Evolutionary conservation across 1,140 invertebrate genomes (phyloP), one percentile per base, ranked within the genome.

Genomic region (Rhopalosiphum padi): DNA sequence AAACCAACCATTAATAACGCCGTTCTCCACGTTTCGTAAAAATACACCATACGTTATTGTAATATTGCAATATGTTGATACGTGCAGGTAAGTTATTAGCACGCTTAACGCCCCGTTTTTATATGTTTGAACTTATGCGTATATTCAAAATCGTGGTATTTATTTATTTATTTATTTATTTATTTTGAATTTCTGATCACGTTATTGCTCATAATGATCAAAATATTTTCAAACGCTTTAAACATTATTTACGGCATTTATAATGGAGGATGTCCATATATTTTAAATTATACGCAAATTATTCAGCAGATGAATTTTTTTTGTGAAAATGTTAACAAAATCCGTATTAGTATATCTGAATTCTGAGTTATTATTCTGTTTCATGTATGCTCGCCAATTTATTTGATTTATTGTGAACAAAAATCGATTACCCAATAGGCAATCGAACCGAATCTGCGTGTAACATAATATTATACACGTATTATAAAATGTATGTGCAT

Each of bases 371-470:
- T 77, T 77, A 77, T 77, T 77, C 11, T 77, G 5, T 77, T 77
- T n/a, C n/a, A 35, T 18, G 60, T n/a, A 77, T 77, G 60, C n/a
- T 77, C 30, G 30, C 15, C 2, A 5, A 35, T 77, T 77, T 77
- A 77, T 77, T 77, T 35, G n/a, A 77, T n/a, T 77, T 77, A 77
- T 77, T 15, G 30, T 77, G 60, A 77, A 77, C 60, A n/a, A 77
- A 77, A 77, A 77, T 77, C 60, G 60, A 77, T 77, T 77, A 77
- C 60, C n/a, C 60, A 77, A 77, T n/a, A 77, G 60, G 60, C 60
- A 15, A 21, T 77, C 60, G 60, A n/a, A 77, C 60, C 60, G 60
- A 77, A 77, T 77, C 60, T 77, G 60, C n/a, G 60, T 77, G 60
- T 77, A 77, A 77, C 15, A 77, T n/a, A n/a, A 68, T 68, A 77